These are phyloP conservation scores for Malaclemys terrapin DNA, from an alignment of 2,113 vertebrate species.

Conservation along the genomic window DNA sequence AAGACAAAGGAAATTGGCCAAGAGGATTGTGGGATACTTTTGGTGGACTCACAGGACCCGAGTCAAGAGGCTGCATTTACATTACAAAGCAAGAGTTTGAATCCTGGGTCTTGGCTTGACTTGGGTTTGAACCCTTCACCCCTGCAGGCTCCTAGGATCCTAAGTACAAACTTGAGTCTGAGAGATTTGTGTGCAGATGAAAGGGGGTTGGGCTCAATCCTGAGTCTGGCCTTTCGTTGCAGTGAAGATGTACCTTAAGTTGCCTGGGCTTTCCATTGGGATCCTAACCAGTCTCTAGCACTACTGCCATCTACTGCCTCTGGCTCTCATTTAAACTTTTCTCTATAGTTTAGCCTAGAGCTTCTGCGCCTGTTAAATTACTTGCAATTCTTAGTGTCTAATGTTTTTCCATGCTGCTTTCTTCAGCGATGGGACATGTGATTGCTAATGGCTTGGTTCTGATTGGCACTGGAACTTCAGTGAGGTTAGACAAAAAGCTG, in stretches of 20 bases:
- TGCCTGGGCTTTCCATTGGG: background rate
- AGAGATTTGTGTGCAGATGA: too few species aligned
- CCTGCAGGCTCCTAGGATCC: too few species aligned
- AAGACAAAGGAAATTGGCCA: too few species aligned
- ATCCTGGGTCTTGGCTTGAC: too few species aligned
- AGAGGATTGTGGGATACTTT: too few species aligned
- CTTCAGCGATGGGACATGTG: constrained; percentile 91
- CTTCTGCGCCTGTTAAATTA: background rate
- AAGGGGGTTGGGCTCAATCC: too few species aligned
- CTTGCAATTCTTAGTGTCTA: background rate
- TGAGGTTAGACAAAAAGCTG: constrained; percentile 83
- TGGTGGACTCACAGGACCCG: too few species aligned
- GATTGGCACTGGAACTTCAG: constrained; percentile 81
- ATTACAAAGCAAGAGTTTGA: too few species aligned
- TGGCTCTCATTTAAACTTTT: background rate
- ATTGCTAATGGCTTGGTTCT: constrained; percentile 88
- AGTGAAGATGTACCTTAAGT: background rate
- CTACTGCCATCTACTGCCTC: background rate
- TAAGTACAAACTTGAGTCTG: too few species aligned
- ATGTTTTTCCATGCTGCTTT: background rate
- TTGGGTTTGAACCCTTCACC: too few species aligned
- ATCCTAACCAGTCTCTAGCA: background rate
- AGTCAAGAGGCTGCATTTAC: too few species aligned
- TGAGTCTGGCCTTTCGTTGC: too few species aligned
- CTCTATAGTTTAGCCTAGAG: background rate